A percentile compares a stretch with the other conserved stretches of the same genome.
These are phyloP conservation scores for Pilophorus perplexus DNA, from an alignment of 2,888 invertebrate species.

Conservation along the genomic window DNA sequence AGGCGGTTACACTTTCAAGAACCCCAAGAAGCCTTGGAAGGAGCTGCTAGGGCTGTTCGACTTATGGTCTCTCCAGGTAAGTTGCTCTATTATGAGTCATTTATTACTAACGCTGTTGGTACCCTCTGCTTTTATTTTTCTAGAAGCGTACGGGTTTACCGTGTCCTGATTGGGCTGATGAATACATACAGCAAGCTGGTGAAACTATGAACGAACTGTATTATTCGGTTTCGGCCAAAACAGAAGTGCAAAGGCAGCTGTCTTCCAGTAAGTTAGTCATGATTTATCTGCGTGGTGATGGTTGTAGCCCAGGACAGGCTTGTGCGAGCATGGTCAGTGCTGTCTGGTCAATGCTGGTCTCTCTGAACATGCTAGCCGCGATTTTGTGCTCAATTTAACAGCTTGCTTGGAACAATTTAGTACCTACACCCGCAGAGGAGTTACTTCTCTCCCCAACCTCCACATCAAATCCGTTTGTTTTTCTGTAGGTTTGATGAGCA, in stretches of 20 bases:
- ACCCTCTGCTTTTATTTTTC: not conserved
- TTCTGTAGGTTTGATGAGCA: constrained; percentile 12
- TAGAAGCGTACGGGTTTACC: not conserved
- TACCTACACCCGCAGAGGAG: too few species aligned
- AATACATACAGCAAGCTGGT: not conserved
- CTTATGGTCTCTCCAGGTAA: not conserved
- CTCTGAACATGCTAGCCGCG: too few species aligned
- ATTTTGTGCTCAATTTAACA: too few species aligned
- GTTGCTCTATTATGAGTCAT: not conserved
- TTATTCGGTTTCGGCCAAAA: not conserved
- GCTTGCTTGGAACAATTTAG: too few species aligned
- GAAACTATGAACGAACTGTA: not conserved
- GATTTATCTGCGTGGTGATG: too few species aligned
- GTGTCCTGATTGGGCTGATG: not conserved
- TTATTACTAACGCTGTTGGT: too few species aligned
- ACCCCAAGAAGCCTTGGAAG: not conserved
- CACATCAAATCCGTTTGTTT: too few species aligned
- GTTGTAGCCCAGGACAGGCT: not conserved
- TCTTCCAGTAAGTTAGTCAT: not conserved
- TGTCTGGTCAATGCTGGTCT: too few species aligned
- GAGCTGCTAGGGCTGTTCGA: not conserved
- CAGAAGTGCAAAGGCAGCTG: not conserved
- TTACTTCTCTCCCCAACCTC: too few species aligned
- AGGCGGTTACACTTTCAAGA: not conserved
- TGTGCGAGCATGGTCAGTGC: too few species aligned